These are phyloP conservation scores for Crocallis elinguaria DNA, from an alignment of 2,888 invertebrate species.

Conservation along the genomic window DNA sequence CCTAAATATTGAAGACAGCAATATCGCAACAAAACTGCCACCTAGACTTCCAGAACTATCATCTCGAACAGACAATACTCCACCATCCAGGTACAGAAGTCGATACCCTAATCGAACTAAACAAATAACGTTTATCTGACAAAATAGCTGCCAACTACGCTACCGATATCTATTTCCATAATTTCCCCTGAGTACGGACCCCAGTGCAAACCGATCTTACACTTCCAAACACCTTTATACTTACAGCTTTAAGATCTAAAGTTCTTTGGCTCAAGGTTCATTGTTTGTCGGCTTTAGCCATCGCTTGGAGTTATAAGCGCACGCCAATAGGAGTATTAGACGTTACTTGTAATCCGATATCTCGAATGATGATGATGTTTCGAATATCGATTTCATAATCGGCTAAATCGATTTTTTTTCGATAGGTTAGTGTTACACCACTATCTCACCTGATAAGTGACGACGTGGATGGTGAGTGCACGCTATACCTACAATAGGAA, in stretches of 20 bases:
- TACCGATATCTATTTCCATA: constrained; percentile 58
- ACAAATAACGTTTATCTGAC: constrained; percentile 62
- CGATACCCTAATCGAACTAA: constrained; percentile 49
- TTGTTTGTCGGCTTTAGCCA: constrained; percentile 10
- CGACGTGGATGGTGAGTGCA: too few relatives aligned
- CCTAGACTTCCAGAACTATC: constrained; percentile 1
- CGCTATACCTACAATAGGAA: too few relatives aligned
- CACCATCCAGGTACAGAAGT: constrained; percentile 18
- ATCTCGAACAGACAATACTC: constrained; percentile 4
- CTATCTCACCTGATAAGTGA: too few relatives aligned
- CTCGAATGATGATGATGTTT: constrained; percentile 32
- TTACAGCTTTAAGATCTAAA: background rate
- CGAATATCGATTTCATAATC: constrained; percentile 44
- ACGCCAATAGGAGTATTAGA: constrained; percentile 52
- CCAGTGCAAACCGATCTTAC: background rate
- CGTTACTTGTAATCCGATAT: constrained; percentile 54
- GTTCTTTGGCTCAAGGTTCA: background rate
- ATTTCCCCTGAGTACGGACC: constrained; percentile 58
- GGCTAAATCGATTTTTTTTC: constrained; percentile 19
- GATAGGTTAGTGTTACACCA: constrained; percentile 11
- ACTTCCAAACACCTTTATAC: background rate
- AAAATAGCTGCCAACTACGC: constrained; percentile 62
- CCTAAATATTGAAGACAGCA: background rate
- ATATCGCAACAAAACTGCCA: background rate
- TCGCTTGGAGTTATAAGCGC: constrained; percentile 42